Evolutionary conservation across 2,113 vertebrate species (phyloP).

Genomic region (Gnathonemus longibarbis): DNA sequence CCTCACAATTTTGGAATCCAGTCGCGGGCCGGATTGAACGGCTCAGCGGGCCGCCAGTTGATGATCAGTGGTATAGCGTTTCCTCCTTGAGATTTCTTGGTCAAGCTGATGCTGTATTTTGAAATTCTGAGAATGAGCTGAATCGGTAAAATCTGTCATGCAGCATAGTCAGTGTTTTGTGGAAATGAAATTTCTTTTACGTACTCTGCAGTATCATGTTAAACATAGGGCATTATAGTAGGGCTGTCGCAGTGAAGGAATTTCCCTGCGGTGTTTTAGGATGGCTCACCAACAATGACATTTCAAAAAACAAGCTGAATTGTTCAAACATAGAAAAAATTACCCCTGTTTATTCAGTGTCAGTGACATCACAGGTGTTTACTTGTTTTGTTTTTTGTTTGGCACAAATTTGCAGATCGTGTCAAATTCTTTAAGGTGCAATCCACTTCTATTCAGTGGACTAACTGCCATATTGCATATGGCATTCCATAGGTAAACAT

Average conservation of each 20-base stretch:
- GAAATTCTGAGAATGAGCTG: background rate
- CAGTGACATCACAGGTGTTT: background rate
- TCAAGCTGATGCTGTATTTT: background rate
- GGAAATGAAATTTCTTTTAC: background rate
- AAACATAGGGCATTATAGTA: background rate
- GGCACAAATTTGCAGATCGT: background rate
- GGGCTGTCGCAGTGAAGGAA: background rate
- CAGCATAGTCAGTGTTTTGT: background rate
- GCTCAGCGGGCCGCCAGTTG: no score
- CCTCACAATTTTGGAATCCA: no score
- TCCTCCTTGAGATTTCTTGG: background rate
- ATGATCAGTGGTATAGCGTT: background rate
- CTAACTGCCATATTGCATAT: background rate
- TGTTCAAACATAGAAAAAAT: background rate
- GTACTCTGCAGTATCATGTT: background rate
- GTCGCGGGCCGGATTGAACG: no score
- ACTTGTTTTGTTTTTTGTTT: background rate
- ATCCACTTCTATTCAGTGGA: background rate
- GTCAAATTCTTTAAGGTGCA: background rate
- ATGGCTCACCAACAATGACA: background rate
- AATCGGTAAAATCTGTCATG: background rate
- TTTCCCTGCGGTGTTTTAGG: background rate
- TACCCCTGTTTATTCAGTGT: background rate
- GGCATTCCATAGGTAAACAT: background rate
- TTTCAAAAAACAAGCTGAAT: background rate